Percentiles rank a stretch among this genome's conserved stretches.
Evolutionary conservation across 2,113 vertebrate genomes (phyloP).

Genomic region (Hiodon alosoides): DNA sequence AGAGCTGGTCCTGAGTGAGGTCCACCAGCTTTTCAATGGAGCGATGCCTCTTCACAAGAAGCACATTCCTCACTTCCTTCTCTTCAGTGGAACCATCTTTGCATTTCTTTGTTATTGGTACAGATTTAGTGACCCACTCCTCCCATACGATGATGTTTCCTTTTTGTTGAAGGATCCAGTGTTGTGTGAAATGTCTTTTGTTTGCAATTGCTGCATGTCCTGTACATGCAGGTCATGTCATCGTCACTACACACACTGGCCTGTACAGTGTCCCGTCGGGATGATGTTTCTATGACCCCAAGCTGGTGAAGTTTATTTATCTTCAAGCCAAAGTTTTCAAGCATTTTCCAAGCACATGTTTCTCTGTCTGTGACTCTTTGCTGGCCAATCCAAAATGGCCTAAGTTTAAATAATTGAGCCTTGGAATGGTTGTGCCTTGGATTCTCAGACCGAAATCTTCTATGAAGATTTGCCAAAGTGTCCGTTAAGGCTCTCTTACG

Average conservation of each 20-base stretch:
- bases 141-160: slow-evolving; percentile 23
- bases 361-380: slow-evolving; percentile 24
- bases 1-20: slow-evolving; percentile 22
- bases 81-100: slow-evolving; percentile 27
- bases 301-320: slow-evolving; percentile 22
- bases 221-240: slow-evolving; percentile 23
- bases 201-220: slow-evolving; percentile 23
- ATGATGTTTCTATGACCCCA: no score
- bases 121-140: slow-evolving; percentile 23
- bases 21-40: slow-evolving; percentile 25
- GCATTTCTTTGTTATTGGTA: slow-evolving; percentile 21
- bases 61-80: slow-evolving; percentile 17
- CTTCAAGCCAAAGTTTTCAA: slow-evolving; percentile 15
- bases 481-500: slow-evolving; percentile 16
- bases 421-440: no score
- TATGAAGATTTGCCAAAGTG: slow-evolving; percentile 28
- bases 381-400: slow-evolving; percentile 23
- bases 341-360: no score
- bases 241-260: slow-evolving; percentile 23
- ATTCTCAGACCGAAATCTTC: no score
- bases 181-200: slow-evolving; percentile 20
- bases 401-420: slow-evolving; percentile 25
- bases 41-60: slow-evolving; percentile 24
- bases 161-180: slow-evolving; percentile 25
- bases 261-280: slow-evolving; percentile 19